Conservation (phyloP, 2,113 vertebrate species). For the Cyanoramphus novaezelandiae region DNA sequence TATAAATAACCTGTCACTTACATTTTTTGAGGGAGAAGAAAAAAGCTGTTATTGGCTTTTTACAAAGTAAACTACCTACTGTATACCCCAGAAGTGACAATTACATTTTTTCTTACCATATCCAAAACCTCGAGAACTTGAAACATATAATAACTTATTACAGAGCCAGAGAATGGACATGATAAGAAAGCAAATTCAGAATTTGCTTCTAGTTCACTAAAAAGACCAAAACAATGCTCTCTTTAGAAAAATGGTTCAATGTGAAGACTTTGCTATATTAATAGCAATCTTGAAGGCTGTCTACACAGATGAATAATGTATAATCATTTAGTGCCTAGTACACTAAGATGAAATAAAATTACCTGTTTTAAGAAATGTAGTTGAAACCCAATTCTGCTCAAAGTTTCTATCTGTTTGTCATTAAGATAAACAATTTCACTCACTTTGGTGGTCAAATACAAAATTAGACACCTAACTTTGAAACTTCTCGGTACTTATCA, state of each 20-base stretch:
- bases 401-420: not conserved
- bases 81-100: slow-evolving; percentile 34
- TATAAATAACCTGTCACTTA: slow-evolving; percentile 68
- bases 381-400: not conserved
- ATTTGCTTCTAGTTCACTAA: not conserved
- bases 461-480: not conserved
- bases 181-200: slow-evolving; percentile 32
- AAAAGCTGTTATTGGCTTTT: slow-evolving; percentile 49
- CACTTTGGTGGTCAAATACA: not conserved
- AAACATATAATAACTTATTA: slow-evolving; percentile 15
- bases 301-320: not conserved
- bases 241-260: not conserved
- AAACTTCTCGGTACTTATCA: not conserved
- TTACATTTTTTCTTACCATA: slow-evolving; percentile 19
- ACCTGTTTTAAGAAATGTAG: not conserved
- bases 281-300: not conserved
- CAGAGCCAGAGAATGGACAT: not conserved
- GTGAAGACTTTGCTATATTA: not conserved
- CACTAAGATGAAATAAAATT: not conserved
- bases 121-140: not conserved
- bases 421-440: not conserved
- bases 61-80: slow-evolving; percentile 43
- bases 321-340: not conserved
- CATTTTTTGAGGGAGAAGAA: slow-evolving; percentile 49
- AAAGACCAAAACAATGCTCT: not conserved